Percentiles rank a stretch among this genome's conserved stretches.
phyloP scores from a whole-genome alignment of 2,113 vertebrate species.

The zebrafish (Danio rerio) region GRCz12tu NC_133195.1:36295001-36295500 shows the following conservation, averaged over 20 bases:
- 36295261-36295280: too few species aligned
- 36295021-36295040: neutral
- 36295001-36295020: neutral
- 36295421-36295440: slow-evolving; percentile 18
- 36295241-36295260: too few species aligned
- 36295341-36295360: slow-evolving; percentile 42
- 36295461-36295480: slow-evolving; percentile 43
- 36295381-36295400: slow-evolving; percentile 51
- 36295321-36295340: neutral
- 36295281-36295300: neutral
- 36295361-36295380: slow-evolving; percentile 24
- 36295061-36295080: neutral
- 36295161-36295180: neutral
- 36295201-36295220: neutral
- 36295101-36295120: neutral
- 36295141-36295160: neutral
- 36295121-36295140: neutral
- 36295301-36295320: neutral
- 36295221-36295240: neutral
- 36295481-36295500: slow-evolving; percentile 47
- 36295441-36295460: slow-evolving; percentile 6
- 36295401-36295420: slow-evolving; percentile 29
- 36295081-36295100: neutral
- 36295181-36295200: neutral
- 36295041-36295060: neutral